These are phyloP conservation scores for Odontophorus gujanensis DNA, from an alignment of 2,113 vertebrate species.

Conservation along the genomic window DNA sequence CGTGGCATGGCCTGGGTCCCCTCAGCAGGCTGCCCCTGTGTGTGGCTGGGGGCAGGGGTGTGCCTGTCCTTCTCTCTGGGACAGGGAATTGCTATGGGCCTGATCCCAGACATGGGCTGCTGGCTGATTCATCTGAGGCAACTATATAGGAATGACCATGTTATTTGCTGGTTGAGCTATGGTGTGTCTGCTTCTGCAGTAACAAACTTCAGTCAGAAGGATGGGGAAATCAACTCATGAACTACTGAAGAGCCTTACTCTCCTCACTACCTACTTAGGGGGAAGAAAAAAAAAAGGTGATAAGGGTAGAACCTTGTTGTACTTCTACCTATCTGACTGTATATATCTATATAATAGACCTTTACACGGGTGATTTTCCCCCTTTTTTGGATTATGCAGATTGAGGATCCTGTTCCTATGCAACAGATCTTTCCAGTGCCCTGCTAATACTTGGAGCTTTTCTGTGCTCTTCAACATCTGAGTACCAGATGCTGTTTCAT, in stretches of 20 bases:
- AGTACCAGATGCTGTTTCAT: neutral
- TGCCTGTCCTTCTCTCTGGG: neutral
- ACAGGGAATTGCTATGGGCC: neutral
- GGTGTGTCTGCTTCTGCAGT: fast-evolving
- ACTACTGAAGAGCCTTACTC: neutral
- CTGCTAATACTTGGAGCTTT: neutral
- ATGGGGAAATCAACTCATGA: neutral
- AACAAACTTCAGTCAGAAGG: neutral
- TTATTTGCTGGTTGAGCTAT: neutral
- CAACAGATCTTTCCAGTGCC: neutral
- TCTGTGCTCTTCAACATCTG: neutral
- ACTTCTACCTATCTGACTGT: neutral
- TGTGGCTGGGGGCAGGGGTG: fast-evolving
- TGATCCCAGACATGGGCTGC: neutral
- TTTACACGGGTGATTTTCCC: neutral
- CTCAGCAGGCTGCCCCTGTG: fast-evolving
- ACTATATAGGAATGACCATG: fast-evolving
- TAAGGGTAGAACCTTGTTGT: neutral
- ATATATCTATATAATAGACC: neutral
- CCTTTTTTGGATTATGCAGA: neutral
- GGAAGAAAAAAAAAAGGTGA: neutral
- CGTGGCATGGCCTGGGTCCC: fast-evolving
- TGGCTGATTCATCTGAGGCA: fast-evolving
- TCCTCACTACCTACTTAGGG: neutral
- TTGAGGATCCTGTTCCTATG: neutral